Evolutionary conservation across 2,888 invertebrate genomes (phyloP).

Genomic region (Xylocampa areola): DNA sequence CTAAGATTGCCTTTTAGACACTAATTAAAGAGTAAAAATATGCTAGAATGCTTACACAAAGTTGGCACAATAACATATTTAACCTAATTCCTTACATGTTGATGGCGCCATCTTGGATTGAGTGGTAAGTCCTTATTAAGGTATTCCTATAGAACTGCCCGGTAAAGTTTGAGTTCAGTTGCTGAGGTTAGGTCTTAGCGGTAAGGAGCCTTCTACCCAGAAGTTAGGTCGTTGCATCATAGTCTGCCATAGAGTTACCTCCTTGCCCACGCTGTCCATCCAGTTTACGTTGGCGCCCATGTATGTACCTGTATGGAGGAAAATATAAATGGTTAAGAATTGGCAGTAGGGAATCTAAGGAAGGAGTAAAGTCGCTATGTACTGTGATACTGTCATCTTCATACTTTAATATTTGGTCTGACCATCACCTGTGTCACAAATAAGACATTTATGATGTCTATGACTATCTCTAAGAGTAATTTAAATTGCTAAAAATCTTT

Average conservation of each 20-base stretch:
- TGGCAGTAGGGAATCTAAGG: too few relatives aligned
- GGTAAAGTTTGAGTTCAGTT: slow-evolving; percentile 65
- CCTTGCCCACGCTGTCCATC: slow-evolving; percentile 98
- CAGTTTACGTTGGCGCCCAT: slow-evolving; percentile 96
- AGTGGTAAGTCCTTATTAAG: background rate
- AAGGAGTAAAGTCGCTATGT: too few relatives aligned
- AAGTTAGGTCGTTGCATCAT: slow-evolving; percentile 98
- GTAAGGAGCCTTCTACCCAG: slow-evolving; percentile 98
- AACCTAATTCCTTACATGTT: slow-evolving; percentile 15
- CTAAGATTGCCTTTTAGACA: slow-evolving; percentile 13
- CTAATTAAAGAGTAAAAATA: slow-evolving; percentile 34
- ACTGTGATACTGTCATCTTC: too few relatives aligned
- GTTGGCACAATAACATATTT: slow-evolving; percentile 41
- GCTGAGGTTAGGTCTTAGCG: slow-evolving; percentile 93
- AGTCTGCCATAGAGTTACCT: slow-evolving; percentile 96
- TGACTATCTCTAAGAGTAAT: too few relatives aligned
- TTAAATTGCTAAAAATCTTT: too few relatives aligned
- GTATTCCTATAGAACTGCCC: slow-evolving; percentile 42
- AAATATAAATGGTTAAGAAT: slow-evolving; percentile 10
- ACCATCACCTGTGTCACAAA: too few relatives aligned
- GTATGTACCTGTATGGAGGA: slow-evolving; percentile 92
- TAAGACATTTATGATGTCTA: too few relatives aligned
- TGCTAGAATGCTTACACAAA: slow-evolving; percentile 38
- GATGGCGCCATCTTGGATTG: slow-evolving; percentile 15
- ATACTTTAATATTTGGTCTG: too few relatives aligned